A percentile compares a stretch with the other conserved stretches of the same genome.
Conservation (phyloP, 2,888 invertebrate genomes). For the Lepidonotus clava region DNA sequence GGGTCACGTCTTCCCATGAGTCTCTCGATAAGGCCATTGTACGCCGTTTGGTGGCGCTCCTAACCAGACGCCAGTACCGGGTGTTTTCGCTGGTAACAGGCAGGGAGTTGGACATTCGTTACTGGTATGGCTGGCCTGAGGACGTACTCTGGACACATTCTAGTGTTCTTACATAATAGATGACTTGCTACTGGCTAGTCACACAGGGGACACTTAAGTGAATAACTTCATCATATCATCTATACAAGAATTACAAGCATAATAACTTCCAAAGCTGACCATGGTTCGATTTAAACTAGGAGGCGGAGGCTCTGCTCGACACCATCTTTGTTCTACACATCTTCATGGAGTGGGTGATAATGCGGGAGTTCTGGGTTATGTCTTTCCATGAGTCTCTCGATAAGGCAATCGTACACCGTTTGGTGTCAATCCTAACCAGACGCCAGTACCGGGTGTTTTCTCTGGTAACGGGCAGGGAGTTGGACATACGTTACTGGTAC, state of each 20-base stretch:
- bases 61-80: neutral
- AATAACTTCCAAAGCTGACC: too few species aligned
- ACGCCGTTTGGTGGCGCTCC: neutral
- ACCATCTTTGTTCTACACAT: too few species aligned
- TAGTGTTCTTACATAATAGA: neutral
- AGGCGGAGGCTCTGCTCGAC: too few species aligned
- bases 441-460: neutral
- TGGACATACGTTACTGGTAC: slow-evolving; percentile 1
- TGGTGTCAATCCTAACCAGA: neutral
- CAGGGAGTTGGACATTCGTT: slow-evolving; percentile 6
- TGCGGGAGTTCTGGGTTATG: slow-evolving; percentile 49
- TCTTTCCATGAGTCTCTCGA: neutral
- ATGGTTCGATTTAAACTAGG: too few species aligned
- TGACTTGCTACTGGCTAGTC: too few species aligned
- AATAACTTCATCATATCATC: too few species aligned
- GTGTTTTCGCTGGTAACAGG: slow-evolving; percentile 21
- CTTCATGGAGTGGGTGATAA: slow-evolving; percentile 66
- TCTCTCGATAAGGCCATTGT: slow-evolving; percentile 26
- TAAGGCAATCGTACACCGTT: neutral
- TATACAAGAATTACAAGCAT: too few species aligned
- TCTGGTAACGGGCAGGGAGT: neutral
- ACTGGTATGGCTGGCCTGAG: slow-evolving; percentile 54
- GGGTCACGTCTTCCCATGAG: neutral
- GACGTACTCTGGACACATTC: slow-evolving; percentile 37
- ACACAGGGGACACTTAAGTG: too few species aligned